Base-by-base conservation (phyloP, 1,140 invertebrate genomes). In the Lordiphosa collinella region DNA sequence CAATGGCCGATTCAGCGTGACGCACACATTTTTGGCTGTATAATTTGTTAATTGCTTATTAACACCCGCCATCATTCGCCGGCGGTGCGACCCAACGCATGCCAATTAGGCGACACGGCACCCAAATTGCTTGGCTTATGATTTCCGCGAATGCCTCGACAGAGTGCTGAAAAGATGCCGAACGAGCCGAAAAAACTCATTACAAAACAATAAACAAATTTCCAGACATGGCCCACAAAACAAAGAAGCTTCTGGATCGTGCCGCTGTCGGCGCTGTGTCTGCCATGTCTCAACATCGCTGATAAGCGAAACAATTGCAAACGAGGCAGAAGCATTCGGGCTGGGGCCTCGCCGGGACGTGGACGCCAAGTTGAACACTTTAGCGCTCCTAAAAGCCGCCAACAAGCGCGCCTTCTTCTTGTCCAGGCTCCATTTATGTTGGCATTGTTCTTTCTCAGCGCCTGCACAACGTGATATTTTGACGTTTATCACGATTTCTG, bases 141-240 rank as follows among this genome's bases (percentile, higher is more conserved):
- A 78, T 72, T 82, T 82, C 78, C 68, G 67, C 67, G 78, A 82
- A 82, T 68, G 67, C 62, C 51, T 44, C 35, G 38, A 50, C 50
- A 84, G 25, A 29, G 25, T 29, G 25, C 25, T 29, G 25, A 29
- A 29, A 80, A 84, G 78, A 78, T 73, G 78, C 78, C 78, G 78
- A 67, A 43, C 44, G 57, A 51, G 55, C 14, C 36, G 16, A 55
- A 50, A 68, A 82, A 62, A 72, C 78, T 84, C 78, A 84, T 84
- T 84, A 84, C 79, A 84, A 84, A 84, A 84, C 78, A 84, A 84
- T 84, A 84, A 84, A 84, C 78, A 84, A 84, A 84, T 84, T 84
- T 84, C 78, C 79, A 84, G 78, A 84, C 78, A 84, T 68, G 67
- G 55, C 40, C 55, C 61, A 37, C 16, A 44, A 80, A 56, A 73